Evolutionary conservation across 2,888 invertebrate species (phyloP), one percentile per base, ranked within the genome.

Genomic region (Steromphala cineraria): DNA sequence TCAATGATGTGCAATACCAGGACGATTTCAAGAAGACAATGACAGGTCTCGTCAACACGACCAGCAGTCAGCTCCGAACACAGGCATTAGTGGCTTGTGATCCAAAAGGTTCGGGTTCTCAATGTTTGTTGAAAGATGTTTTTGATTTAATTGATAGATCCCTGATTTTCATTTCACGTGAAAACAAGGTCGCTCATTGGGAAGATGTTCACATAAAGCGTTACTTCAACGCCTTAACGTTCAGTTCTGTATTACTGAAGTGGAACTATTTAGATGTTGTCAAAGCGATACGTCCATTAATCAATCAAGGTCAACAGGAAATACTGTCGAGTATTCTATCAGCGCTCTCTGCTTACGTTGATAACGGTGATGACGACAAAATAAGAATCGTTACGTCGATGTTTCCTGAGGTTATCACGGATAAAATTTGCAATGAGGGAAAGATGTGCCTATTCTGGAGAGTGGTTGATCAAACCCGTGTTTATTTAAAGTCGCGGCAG

Each of bases 381-480:
- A 31, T 71, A 10, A 36, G 36, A 36, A 71, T 36, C n/a, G 10
- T 71, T 0, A 71, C 36, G 40, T 36, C 71, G 19, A 40, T 71
- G 71, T 71, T 71, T 71, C 71, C 71, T 17, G 28, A 71, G 19
- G 28, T 71, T 15, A 31, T 36, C 17, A 71, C 71, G 8, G 71
- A 71, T n/a, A 71, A 71, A 19, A 71, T 71, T 17, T 71, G 71
- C n/a, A 71, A 71, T 36, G 40, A 36, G n/a, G 71, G 71, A 19
- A 71, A 31, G 31, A 71, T 71, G 71, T 71, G 71, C 13, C 24
- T 71, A 17, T 71, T 71, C 40, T 71, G 71, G 71, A 31, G 71
- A 19, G 71, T 71, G 36, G 40, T 71, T 2, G 71, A 71, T 36
- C 71, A 71, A 19, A 71, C 71, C 17, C 28, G 71, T n/a, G 31